Evolutionary conservation across 2,113 vertebrate species (phyloP), one percentile per base, ranked within the genome.

Genomic region (Mustela nigripes): DNA sequence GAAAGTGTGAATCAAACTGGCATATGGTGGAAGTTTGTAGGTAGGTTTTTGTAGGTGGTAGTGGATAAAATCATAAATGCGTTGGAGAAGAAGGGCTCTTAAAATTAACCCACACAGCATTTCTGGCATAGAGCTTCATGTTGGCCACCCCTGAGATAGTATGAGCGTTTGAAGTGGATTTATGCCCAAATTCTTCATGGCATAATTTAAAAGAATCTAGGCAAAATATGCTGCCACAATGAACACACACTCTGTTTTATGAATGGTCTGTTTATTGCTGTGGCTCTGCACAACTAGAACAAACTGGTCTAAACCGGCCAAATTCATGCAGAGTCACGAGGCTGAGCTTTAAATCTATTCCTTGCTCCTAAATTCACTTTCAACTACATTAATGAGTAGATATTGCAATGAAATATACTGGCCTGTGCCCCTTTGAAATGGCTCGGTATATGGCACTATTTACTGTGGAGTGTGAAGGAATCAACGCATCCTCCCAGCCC

Each of bases 91-190:
- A 81, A 63, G 26, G 28, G 53, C 42, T 93, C 76, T 96, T 97
- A 93, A 95, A 97, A 88, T 97, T 94, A 84, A 92, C 31, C 95
- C 93, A 91, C 69, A 56, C 12, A 45, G 71, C 22, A 56, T 89
- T 95, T 97, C 86, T 97, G 95, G 97, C 89, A 93, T 74, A 19
- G n/a, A 39, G 31, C 63, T 65, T 79, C 80, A 80, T 45, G 28
- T 60, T 92, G 97, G 74, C 97, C 97, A 97, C 97, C 97, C 94
- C 86, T 94, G 97, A 98, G 97, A 95, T 90, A 92, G 95, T 45
- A 26, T 1, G 1, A 84, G 76, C 69, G 42, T 96, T 98, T 98
- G 88, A 92, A 95, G 85, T 98, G 97, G 95, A 97, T 88, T 74
- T 50, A 60, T 96, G 94, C 97, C 90, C 93, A 96, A 97, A 97